Evolutionary conservation across 1,140 invertebrate species (phyloP).

Genomic region (Lysiphlebus fabarum): DNA sequence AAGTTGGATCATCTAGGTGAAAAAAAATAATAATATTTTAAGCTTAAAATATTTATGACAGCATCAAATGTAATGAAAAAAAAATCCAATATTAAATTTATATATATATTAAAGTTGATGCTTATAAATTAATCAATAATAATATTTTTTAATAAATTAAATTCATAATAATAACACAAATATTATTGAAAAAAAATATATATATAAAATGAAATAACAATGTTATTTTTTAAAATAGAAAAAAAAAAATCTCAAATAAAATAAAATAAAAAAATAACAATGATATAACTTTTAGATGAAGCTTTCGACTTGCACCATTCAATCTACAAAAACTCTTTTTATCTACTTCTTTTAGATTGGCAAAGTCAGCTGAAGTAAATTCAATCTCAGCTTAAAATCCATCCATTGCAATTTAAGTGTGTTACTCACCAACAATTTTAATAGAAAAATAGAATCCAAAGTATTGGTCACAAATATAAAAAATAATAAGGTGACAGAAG

Average conservation of each 20-base stretch:
- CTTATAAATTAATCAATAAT: no score
- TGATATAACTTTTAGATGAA: constrained; percentile 4
- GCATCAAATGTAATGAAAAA: no score
- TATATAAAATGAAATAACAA: no score
- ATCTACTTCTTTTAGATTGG: constrained; percentile 15
- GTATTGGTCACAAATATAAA: not conserved
- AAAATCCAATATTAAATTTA: no score
- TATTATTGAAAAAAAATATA: no score
- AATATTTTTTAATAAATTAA: no score
- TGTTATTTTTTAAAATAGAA: not conserved
- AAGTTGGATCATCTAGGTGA: no score
- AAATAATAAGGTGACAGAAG: not conserved
- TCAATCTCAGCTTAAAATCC: not conserved
- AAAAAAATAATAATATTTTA: no score
- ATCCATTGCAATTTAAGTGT: not conserved
- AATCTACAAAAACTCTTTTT: constrained; percentile 2
- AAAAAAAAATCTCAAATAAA: not conserved
- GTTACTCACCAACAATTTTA: no score
- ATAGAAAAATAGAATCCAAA: not conserved
- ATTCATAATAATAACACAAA: no score
- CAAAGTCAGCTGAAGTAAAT: constrained; percentile 6
- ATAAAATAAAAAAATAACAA: not conserved
- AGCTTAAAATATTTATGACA: no score
- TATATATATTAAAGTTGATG: no score
- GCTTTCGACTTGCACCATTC: not conserved